Evolutionary conservation across 2,888 invertebrate species (phyloP), one percentile per base, ranked within the genome.

Genomic region (Amiota mariae): DNA sequence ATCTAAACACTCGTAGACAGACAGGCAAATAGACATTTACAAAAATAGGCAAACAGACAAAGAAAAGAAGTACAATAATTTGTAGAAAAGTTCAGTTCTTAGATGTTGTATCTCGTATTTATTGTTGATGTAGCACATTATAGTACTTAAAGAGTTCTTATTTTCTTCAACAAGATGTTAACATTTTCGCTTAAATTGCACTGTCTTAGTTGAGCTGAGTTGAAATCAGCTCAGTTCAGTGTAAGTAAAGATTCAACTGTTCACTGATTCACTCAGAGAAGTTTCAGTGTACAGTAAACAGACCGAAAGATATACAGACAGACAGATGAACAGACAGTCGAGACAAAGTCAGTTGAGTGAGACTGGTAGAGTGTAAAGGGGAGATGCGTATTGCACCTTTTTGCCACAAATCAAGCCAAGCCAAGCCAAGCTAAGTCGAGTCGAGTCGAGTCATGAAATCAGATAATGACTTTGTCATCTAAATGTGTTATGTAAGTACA

Each of bases 161-260:
- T 84, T 85, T 83, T 84, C 85, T 81, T 84, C 84, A 83, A 85
- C 84, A 83, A 81, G 81, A 84, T 84, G 83, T 84, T 84, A 84
- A 84, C 84, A 85, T 81, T 85, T 82, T 80, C 80, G 80, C 79
- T 78, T 81, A 82, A 83, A 80, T 84, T 80, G 79, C 74, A 78
- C 79, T 76, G 73, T 73, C 74, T 75, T 73, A 18, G 59, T 36
- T 36, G 36, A 36, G 36, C 6, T 36, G 3, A 36, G 36, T 36
- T 36, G 6, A 67, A 46, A 70, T 73, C 72, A 46, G 36, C 48
- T 8, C 8, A 48, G 24, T n/a, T 8, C 10, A 48, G 24, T 15
- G 2, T 36, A 36, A 36, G 8, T 6, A 36, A 6, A 6, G 36
- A 6, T 6, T 36, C 36, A 36, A 36, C 3, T 36, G 36, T n/a